A percentile compares a stretch with the other conserved stretches of the same genome.
These are phyloP conservation scores for Piscicola geometra DNA, from an alignment of 2,888 invertebrate genomes.

Conservation along the genomic window DNA sequence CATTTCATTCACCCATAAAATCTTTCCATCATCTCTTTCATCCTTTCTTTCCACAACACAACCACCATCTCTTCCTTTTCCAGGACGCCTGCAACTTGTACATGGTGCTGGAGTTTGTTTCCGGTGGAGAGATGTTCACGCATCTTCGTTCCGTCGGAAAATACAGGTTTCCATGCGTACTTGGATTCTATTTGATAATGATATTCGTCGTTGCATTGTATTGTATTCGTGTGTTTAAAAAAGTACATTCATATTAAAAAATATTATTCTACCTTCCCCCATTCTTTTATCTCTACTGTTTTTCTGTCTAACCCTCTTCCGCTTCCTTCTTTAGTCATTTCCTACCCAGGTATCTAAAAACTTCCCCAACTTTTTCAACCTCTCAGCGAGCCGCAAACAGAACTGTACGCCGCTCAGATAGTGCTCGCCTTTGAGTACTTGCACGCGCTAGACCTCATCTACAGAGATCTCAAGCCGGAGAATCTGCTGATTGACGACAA, in stretches of 20 bases:
- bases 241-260: no score
- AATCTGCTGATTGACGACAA: constrained; percentile 87
- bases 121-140: constrained; percentile 99
- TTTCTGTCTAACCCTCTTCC: no score
- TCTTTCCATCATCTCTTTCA: neutral
- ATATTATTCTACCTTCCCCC: neutral
- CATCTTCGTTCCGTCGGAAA: constrained; percentile 94
- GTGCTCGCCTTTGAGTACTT: constrained; percentile 99
- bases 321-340: no score
- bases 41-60: neutral
- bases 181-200: no score
- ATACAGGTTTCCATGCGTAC: constrained; percentile 63
- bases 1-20: no score
- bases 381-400: constrained; percentile 86
- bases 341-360: no score
- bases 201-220: no score
- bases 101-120: constrained; percentile 98
- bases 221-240: no score
- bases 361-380: no score
- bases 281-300: no score
- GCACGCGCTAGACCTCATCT: constrained; percentile 97
- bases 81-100: constrained; percentile 96
- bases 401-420: constrained; percentile 98
- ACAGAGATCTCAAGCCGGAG: constrained; percentile 96
- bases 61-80: neutral